Conservation (phyloP, 2,113 vertebrate species). For the Pachycephala philippinensis region DNA sequence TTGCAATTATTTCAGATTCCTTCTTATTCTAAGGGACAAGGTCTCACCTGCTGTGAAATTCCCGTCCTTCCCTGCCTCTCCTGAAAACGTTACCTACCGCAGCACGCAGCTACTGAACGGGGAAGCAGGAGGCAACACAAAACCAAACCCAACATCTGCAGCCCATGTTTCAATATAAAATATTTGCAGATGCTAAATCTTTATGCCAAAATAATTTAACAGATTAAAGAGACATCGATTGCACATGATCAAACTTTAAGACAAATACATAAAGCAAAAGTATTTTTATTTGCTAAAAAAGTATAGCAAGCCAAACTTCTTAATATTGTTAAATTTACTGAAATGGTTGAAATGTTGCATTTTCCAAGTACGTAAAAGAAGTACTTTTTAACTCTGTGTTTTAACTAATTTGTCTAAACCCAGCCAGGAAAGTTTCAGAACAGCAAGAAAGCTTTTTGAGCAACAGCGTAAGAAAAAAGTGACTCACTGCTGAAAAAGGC, state of each 20-base stretch:
- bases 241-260: slow-evolving; percentile 7
- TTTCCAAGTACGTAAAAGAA: not conserved
- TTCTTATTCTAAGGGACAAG: not conserved
- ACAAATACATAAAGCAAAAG: not conserved
- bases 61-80: not conserved
- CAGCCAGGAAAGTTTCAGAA: slow-evolving; percentile 13
- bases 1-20: not conserved
- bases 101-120: slow-evolving; percentile 26
- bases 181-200: slow-evolving; percentile 54
- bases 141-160: slow-evolving; percentile 45
- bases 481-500: not conserved
- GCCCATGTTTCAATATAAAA: slow-evolving; percentile 36
- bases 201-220: slow-evolving; percentile 44
- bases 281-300: not conserved
- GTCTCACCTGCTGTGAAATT: slow-evolving; percentile 21
- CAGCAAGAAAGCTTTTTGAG: not conserved
- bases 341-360: not conserved
- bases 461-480: not conserved
- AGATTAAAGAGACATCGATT: slow-evolving; percentile 25
- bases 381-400: not conserved
- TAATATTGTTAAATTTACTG: not conserved
- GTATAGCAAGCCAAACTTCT: not conserved
- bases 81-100: slow-evolving; percentile 41
- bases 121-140: not conserved
- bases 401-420: not conserved